Base-by-base conservation (phyloP, 2,113 vertebrate genomes). In the Sinocyclocheilus grahami region DNA sequence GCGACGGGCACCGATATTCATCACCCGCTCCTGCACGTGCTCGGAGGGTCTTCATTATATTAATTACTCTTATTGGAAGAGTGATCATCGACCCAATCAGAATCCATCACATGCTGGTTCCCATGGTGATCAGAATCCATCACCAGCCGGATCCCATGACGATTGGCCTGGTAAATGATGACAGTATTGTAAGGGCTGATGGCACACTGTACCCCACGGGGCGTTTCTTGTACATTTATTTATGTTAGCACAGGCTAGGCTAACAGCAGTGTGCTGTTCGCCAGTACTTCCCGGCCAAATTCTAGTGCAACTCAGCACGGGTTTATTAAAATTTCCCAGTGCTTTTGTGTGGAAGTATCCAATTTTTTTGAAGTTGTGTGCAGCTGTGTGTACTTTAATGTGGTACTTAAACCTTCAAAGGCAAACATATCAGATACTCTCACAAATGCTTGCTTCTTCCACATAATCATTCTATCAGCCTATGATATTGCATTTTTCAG, bases 21-120 rank as follows among this genome's bases (percentile, higher is more conserved):
- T 93, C 93, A 92, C 85, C 88, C 85, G 75, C 93, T 93, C 90
- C 91, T 91, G 95, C 94, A 96, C 93, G 87, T 87, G 92, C 92
- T 93, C 95, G 95, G 92, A 90, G 94, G 94, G 91, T 93, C 94
- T 95, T 97, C 93, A 93, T 96, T 97, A 94, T 96, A 97, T 97
- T 96, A 97, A 97, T 97, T 96, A 96, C 93, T 95, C 95, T 97
- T 95, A 96, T 97, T 97, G 96, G 96, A 97, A 96, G 96, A 97
- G 94, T 95, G 94, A 97, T 97, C 96, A 97, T 97, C 94, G 91
- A 92, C 91, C 92, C 95, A 74, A 67, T 97, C 95, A 95, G 93
- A 95, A 97, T 97, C 95, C 94, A 96, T 97, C 96, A 97, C 91
- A 87, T 84, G 91, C 88, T 87, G 94, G 95, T 96, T 95, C 92